Evolutionary conservation across 2,888 invertebrate genomes (phyloP).

Genomic region (Ctenicera cuprea): DNA sequence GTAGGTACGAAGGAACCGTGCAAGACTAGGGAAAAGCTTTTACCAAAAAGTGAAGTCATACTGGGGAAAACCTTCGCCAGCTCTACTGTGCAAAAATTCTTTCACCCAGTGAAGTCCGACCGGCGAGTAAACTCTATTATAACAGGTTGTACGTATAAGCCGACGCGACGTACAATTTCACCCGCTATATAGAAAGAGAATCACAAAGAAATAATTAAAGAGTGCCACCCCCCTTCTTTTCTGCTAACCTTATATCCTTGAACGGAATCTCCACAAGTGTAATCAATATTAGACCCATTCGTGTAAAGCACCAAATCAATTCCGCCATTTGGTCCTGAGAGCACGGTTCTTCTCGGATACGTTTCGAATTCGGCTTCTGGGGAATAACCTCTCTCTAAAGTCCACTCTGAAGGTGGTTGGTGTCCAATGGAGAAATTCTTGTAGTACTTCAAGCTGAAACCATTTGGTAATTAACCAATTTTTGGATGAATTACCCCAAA

Average conservation of each 20-base stretch:
- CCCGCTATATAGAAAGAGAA: too few species aligned
- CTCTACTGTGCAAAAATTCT: too few species aligned
- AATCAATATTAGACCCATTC: slow-evolving; percentile 76
- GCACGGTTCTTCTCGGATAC: slow-evolving; percentile 79
- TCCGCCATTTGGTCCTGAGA: slow-evolving; percentile 38
- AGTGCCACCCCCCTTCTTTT: too few species aligned
- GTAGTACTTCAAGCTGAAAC: slow-evolving; percentile 27
- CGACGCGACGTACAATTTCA: too few species aligned
- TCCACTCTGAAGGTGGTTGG: slow-evolving; percentile 72
- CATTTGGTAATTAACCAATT: not conserved
- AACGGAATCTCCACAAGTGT: slow-evolving; percentile 71
- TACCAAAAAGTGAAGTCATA: too few species aligned
- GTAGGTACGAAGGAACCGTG: too few species aligned
- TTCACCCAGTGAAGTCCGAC: too few species aligned
- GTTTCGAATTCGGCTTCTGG: slow-evolving; percentile 73
- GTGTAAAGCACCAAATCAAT: slow-evolving; percentile 76
- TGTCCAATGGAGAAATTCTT: slow-evolving; percentile 15
- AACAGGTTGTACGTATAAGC: too few species aligned
- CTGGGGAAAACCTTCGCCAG: too few species aligned
- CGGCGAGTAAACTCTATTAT: too few species aligned
- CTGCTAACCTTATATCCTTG: slow-evolving; percentile 43
- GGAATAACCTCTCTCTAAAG: slow-evolving; percentile 78
- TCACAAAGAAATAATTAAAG: too few species aligned
- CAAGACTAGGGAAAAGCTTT: too few species aligned
- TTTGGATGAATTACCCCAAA: not conserved